Percentiles rank a stretch among this genome's conserved stretches.
Conservation (phyloP, 2,797 vertebrate species). For the Gallinago solitaria region DNA sequence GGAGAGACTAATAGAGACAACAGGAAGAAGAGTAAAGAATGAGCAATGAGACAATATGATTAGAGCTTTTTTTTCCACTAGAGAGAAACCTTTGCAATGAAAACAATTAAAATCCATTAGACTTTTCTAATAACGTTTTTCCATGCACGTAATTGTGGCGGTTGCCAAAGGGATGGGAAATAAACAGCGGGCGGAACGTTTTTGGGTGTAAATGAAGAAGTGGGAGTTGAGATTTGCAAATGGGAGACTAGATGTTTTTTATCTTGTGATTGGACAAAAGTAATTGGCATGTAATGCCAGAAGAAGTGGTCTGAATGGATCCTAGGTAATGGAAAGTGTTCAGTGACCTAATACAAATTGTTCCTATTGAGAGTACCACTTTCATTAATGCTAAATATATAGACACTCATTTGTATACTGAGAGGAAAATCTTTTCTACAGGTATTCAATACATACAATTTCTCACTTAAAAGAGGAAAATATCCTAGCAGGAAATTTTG, state of each 20-base stretch:
- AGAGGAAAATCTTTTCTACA: background rate
- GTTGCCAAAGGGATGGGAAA: background rate
- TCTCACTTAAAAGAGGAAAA: background rate
- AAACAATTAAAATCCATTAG: slow-evolving; percentile 51
- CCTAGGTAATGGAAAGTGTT: background rate
- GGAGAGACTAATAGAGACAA: slow-evolving; percentile 61
- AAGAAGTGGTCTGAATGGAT: background rate
- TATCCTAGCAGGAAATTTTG: background rate
- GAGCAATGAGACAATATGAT: slow-evolving; percentile 44
- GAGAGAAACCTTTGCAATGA: slow-evolving; percentile 42
- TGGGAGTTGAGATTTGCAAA: background rate
- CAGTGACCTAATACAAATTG: background rate
- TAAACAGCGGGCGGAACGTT: background rate
- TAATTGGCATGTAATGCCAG: background rate
- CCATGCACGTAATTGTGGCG: background rate
- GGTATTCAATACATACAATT: background rate
- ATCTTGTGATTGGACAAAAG: background rate
- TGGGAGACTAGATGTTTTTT: background rate
- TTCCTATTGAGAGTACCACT: background rate
- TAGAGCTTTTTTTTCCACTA: background rate
- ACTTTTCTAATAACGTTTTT: slow-evolving; percentile 49
- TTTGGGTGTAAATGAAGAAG: background rate
- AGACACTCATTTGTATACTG: background rate
- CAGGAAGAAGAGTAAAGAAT: slow-evolving; percentile 55
- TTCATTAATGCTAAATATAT: background rate